Conservation (phyloP, 2,888 invertebrate genomes). For the Lasioglossum vierecki region DNA sequence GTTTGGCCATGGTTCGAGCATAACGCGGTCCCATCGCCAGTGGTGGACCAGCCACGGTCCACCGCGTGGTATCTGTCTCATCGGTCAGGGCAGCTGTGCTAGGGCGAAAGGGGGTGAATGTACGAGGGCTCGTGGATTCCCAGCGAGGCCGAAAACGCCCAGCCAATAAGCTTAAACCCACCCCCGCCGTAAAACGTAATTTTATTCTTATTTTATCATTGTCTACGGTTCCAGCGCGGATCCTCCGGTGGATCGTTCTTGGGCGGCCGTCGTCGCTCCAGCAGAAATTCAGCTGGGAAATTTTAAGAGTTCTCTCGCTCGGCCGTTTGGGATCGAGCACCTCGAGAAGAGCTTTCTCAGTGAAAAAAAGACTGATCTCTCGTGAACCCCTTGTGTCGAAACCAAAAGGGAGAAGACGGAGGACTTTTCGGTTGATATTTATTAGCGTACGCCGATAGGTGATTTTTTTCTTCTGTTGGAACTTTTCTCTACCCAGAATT, state of each 20-base stretch:
- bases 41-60: neutral
- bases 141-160: conserved; percentile 56
- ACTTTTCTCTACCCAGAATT: neutral
- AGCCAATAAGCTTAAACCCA: conserved; percentile 70
- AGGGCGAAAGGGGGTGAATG: conserved; percentile 48
- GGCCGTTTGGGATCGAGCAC: conserved; percentile 3
- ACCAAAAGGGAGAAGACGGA: conserved; percentile 16
- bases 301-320: conserved; percentile 37
- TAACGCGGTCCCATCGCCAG: neutral
- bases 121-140: conserved; percentile 55
- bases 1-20: neutral
- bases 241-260: neutral
- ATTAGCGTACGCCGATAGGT: neutral
- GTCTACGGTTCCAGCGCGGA: conserved; percentile 57
- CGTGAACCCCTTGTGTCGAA: conserved; percentile 24
- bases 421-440: neutral
- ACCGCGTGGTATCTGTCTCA: conserved; percentile 35
- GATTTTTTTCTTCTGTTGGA: neutral
- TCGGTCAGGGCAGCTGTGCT: neutral
- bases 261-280: conserved; percentile 5
- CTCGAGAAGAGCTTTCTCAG: neutral
- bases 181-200: conserved; percentile 73
- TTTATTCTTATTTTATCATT: conserved; percentile 79
- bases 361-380: conserved; percentile 7
- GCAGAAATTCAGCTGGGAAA: conserved; percentile 25